phyloP scores from a whole-genome alignment of 2,113 vertebrate genomes.

The Hypocryptadius cinnamomeus region DNA sequence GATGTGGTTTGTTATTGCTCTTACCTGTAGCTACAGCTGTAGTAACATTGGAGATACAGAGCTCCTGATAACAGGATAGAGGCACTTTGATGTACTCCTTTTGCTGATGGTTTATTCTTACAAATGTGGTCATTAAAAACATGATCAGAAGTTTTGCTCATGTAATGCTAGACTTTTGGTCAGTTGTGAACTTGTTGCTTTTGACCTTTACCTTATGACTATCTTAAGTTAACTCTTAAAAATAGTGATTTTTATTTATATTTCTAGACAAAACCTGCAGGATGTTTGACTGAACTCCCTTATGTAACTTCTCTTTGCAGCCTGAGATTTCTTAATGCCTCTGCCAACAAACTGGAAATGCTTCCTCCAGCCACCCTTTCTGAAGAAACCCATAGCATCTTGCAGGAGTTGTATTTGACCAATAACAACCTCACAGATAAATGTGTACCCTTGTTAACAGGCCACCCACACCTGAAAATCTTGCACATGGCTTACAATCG shows the following conservation, averaged over 20 bases:
- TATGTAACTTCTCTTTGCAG: conserved; percentile 65
- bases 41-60: background rate
- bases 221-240: background rate
- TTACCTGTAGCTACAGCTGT: background rate
- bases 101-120: background rate
- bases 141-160: background rate
- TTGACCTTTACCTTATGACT: background rate
- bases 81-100: fast-evolving
- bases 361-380: conserved; percentile 89
- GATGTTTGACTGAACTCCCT: background rate
- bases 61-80: background rate
- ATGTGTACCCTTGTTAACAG: conserved; percentile 89
- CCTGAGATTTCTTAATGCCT: conserved; percentile 89
- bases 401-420: conserved; percentile 95
- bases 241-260: background rate
- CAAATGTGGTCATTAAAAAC: background rate
- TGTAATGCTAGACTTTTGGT: background rate
- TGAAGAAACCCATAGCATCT: conserved; percentile 87
- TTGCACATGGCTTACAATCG: conserved; percentile 96
- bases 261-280: background rate
- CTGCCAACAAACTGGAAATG: conserved; percentile 93
- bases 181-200: background rate
- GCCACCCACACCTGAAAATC: conserved; percentile 87
- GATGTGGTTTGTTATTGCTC: background rate
- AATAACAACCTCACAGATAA: conserved; percentile 96